Base-by-base conservation (phyloP, 2,888 invertebrate species). In the Cerastis rubricosa region DNA sequence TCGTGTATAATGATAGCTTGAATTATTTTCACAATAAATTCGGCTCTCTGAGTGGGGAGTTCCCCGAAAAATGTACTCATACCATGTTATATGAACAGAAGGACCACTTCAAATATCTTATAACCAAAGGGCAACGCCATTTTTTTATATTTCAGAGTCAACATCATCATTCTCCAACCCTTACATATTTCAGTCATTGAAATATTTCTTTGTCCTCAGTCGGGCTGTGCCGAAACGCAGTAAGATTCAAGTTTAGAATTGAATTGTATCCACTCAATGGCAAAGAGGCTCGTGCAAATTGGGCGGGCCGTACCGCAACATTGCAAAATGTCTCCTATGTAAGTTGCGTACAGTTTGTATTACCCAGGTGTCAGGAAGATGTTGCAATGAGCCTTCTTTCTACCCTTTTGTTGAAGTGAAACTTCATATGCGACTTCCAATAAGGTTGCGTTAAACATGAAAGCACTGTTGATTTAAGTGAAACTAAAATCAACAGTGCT, bases 21-120 rank as follows among this genome's bases (percentile, higher is more conserved):
- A 69, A 51, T 64, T 4, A 66, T 19, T 4, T 2, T 17, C n/a
- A 47, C 22, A 54, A n/a, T 35, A 19, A 29, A n/a, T 54, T 35
- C 17, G 5, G 22, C 59, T 59, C 49, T 25, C 43, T 22, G 49
- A 22, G 22, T 66, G 35, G 72, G 78, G 78, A 59, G 5, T 78
- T 78, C 71, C 78, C 78, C 71, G 35, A 51, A 66, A 61, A 25
- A 59, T 66, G 49, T 57, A 40, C 17, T 25, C 40, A 29, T 8
- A 64, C 12, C 14, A n/a, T 35, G 40, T 43, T 17, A 29, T 19
- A 54, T n/a, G 11, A 54, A 71, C 29, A 78, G 78, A 78, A 78
- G 59, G 25, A n/a, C 45, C 35, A 78, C 25, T 71, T n/a, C 6
- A 43, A 19, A 57, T 43, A 57, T 35, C 22, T 40, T 49, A 54